These are phyloP conservation scores for Otis tarda DNA, from an alignment of 2,113 vertebrate species.

Conservation along the genomic window DNA sequence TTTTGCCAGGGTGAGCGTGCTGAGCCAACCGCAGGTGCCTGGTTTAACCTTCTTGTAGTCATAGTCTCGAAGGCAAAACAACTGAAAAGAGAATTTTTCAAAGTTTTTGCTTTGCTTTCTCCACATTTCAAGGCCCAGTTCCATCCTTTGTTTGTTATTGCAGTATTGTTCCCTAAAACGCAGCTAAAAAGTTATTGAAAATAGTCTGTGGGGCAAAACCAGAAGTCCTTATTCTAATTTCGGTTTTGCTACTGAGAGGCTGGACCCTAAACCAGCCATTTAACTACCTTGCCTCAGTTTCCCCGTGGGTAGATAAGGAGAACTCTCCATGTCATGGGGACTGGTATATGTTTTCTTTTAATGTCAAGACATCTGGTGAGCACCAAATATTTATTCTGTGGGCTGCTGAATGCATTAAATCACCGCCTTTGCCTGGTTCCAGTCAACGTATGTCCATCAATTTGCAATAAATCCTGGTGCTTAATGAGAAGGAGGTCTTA, in stretches of 20 bases:
- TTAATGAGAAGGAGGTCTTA: not conserved
- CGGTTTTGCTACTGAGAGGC: not conserved
- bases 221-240: not conserved
- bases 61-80: not conserved
- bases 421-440: not conserved
- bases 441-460: not conserved
- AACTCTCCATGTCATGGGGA: not conserved
- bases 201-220: not conserved
- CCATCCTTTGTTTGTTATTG: not conserved
- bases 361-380: not conserved
- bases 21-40: rapidly evolving
- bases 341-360: not conserved
- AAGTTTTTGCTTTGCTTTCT: not conserved
- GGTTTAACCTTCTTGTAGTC: not conserved
- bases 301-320: not conserved
- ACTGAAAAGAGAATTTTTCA: not conserved
- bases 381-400: not conserved
- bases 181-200: not conserved
- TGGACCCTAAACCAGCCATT: not conserved
- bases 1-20: not conserved
- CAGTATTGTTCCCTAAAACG: not conserved
- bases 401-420: not conserved
- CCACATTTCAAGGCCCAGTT: not conserved
- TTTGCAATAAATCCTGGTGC: not conserved
- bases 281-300: not conserved